Base-by-base conservation (phyloP, 2,888 invertebrate species). In the Dolichopus griseipennis region DNA sequence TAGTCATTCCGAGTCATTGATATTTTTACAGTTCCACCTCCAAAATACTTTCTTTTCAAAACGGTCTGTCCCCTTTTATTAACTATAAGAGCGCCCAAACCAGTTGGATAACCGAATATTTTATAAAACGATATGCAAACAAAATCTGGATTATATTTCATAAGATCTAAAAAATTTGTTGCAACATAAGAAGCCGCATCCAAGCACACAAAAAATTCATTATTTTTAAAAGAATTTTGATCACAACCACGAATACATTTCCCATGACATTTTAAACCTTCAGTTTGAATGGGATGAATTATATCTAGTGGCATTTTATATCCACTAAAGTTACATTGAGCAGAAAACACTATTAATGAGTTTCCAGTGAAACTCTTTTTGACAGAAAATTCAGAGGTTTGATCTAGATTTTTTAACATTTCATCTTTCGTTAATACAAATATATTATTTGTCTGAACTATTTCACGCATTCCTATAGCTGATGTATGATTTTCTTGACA, bases 291-390 rank as follows among this genome's bases (percentile, higher is more conserved):
- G 64, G 82, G 78, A 33, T 84, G 75, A 65, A 94, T 87, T 86
- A 92, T 89, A 4, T 84, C 76, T 62, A 95, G 78, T 0, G 95
- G 93, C 81, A 94, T 93, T 79, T 97, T 97, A 67, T 85, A 86
- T 0, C 98, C 98, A 75, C 92, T 93, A 78, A 96, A 98, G 80
- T 98, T 98, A 76, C 94, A 95, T 79, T 96, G 93, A 0, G 95
- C 97, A 0, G 97, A 92, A 78, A 90, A 94, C 0, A 87, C 92
- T 75, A 97, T 87, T 61, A 98, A 83, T 0, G 87, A 87, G 68
- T 84, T 83, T 4, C 79, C 78, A 69, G 78, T 73, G 69, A 41
- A 52, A 3, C 18, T 18, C 1, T 5, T 1, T 34, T n/a, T 64
- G 2, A 37, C 1, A 1, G 2, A 33, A 9, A 22, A 8, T 6